Conservation (phyloP, 1,140 invertebrate genomes). For the Pentalonia nigronervosa region DNA sequence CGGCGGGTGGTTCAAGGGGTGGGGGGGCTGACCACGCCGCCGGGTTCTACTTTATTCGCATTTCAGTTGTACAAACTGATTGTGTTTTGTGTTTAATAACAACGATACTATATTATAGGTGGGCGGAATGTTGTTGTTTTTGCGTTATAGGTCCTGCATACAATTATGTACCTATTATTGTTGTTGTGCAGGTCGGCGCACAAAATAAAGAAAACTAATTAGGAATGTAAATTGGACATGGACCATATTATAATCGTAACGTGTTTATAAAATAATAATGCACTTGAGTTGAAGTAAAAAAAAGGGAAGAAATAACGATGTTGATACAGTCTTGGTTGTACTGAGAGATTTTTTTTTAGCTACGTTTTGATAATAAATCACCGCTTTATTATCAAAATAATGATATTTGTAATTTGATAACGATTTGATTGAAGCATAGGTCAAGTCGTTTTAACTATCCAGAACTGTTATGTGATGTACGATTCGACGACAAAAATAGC, state of each 20-base stretch:
- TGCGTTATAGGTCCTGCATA: neutral
- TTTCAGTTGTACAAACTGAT: neutral
- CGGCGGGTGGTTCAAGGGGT: neutral
- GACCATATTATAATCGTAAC: conserved; percentile 5
- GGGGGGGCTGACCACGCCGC: neutral
- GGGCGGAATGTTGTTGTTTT: neutral
- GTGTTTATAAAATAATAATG: neutral
- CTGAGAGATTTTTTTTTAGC: neutral
- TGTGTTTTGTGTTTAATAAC: neutral
- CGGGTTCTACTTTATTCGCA: neutral
- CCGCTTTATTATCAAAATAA: neutral
- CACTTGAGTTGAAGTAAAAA: neutral
- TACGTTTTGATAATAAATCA: neutral
- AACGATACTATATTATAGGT: neutral
- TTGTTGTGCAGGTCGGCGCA: neutral
- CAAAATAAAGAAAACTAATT: conserved; percentile 18
- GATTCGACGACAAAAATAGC: neutral
- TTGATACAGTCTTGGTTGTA: neutral
- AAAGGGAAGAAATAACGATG: neutral
- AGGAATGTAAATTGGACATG: conserved; percentile 7
- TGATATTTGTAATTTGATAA: neutral
- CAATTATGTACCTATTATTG: neutral
- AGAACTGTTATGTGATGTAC: neutral
- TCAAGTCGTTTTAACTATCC: neutral
- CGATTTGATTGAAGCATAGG: neutral